Evolutionary conservation across 2,113 vertebrate genomes (phyloP).

Genomic region (Leuciscus idus): DNA sequence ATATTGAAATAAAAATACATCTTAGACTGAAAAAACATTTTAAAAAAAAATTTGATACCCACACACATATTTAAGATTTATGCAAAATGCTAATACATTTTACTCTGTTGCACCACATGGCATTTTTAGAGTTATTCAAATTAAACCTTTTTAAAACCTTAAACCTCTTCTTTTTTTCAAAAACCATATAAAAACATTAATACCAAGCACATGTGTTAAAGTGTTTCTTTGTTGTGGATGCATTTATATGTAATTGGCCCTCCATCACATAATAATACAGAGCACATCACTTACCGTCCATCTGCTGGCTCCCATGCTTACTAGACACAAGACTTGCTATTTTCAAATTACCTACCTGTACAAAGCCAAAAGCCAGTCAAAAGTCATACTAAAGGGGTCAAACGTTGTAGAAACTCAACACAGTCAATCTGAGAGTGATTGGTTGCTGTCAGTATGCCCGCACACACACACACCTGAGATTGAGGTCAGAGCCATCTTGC

Average conservation of each 20-base stretch:
- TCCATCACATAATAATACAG: not conserved
- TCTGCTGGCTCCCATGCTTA: not conserved
- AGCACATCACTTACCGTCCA: conserved; percentile 15
- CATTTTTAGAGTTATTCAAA: not conserved
- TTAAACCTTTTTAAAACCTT: too few relatives aligned
- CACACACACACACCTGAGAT: conserved; percentile 36
- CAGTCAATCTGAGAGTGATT: conserved; percentile 52
- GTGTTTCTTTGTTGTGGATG: not conserved
- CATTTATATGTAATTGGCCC: not conserved
- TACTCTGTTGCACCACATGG: not conserved
- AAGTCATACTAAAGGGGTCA: conserved; percentile 9
- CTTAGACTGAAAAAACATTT: not conserved
- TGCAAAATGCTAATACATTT: not conserved
- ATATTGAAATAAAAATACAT: not conserved
- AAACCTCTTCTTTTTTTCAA: not conserved
- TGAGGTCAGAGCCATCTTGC: conserved; percentile 50
- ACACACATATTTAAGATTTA: not conserved
- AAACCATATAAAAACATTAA: not conserved
- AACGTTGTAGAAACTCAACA: conserved; percentile 68
- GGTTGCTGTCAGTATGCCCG: conserved; percentile 31
- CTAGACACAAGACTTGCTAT: conserved; percentile 6
- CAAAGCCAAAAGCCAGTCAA: not conserved
- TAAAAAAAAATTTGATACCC: not conserved
- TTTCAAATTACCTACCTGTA: not conserved
- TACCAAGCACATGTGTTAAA: not conserved